Conservation (phyloP, 1,140 invertebrate genomes). For the Hycleus cichorii region DNA sequence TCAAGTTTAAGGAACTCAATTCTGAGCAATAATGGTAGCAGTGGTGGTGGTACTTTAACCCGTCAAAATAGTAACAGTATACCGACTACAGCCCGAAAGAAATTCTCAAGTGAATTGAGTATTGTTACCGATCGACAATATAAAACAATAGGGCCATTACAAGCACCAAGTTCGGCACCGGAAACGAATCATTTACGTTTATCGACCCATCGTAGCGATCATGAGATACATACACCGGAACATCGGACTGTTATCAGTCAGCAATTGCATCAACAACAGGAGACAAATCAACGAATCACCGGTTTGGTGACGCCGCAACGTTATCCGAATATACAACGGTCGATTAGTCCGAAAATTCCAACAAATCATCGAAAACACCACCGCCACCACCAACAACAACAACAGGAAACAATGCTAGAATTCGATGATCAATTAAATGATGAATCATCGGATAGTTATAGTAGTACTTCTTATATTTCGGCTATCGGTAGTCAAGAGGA, state of each 20-base stretch:
- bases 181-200: slow-evolving; percentile 34
- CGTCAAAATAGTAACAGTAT: slow-evolving; percentile 41
- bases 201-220: slow-evolving; percentile 50
- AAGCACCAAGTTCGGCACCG: slow-evolving; percentile 28
- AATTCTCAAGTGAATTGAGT: slow-evolving; percentile 45
- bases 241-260: slow-evolving; percentile 35
- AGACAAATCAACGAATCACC: slow-evolving; percentile 15
- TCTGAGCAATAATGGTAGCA: slow-evolving; percentile 24
- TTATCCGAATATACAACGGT: slow-evolving; percentile 21
- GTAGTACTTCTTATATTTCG: slow-evolving; percentile 83
- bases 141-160: slow-evolving; percentile 12
- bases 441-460: slow-evolving; percentile 63
- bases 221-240: slow-evolving; percentile 52
- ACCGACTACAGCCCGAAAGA: slow-evolving; percentile 34
- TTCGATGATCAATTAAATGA: slow-evolving; percentile 26
- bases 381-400: not conserved
- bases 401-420: not conserved
- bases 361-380: not conserved
- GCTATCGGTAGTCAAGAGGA: slow-evolving; percentile 92
- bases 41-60: slow-evolving; percentile 42
- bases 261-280: slow-evolving; percentile 6
- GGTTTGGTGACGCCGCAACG: slow-evolving; percentile 37
- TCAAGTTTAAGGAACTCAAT: slow-evolving; percentile 59
- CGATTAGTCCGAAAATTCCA: slow-evolving; percentile 27
- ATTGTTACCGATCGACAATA: slow-evolving; percentile 36